These are phyloP conservation scores for Mus pahari DNA, from an alignment of 2,113 vertebrate species.

Conservation along the genomic window DNA sequence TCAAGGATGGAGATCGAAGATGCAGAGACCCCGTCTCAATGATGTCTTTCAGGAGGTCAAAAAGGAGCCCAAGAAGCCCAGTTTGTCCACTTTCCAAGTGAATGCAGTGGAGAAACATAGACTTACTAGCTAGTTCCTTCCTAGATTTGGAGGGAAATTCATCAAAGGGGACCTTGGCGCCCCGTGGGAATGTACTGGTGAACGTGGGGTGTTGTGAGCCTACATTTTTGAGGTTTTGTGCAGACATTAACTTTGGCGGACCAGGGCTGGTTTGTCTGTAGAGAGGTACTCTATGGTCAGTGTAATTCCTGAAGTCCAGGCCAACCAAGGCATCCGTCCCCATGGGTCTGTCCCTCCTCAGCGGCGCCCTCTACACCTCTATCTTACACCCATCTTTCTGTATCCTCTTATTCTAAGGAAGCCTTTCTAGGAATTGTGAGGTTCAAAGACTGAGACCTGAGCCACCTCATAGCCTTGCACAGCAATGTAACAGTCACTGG, in stretches of 20 bases:
- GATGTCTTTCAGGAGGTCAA: not conserved
- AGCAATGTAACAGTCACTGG: not conserved
- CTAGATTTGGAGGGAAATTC: slow-evolving; percentile 13
- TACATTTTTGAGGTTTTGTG: not conserved
- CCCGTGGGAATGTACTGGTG: not conserved
- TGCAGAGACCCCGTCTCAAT: not conserved
- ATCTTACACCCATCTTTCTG: not conserved
- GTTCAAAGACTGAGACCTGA: not conserved
- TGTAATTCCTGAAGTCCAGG: not conserved
- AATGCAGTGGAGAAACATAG: not conserved
- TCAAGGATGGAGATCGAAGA: not conserved
- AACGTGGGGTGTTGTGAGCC: not conserved
- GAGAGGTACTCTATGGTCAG: not conserved
- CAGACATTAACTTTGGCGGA: not conserved
- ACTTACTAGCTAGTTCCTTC: not conserved
- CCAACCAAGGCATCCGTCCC: not conserved
- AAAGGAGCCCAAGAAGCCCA: not conserved
- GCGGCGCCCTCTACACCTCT: not conserved
- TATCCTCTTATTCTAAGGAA: accelerated
- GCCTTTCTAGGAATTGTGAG: not conserved
- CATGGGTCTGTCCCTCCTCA: not conserved
- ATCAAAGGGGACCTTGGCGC: accelerated
- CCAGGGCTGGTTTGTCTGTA: not conserved
- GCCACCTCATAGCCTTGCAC: too few relatives aligned
- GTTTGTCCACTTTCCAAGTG: not conserved